phyloP scores from a whole-genome alignment of 2,888 invertebrate species.

The Drosophila macrospina region DNA sequence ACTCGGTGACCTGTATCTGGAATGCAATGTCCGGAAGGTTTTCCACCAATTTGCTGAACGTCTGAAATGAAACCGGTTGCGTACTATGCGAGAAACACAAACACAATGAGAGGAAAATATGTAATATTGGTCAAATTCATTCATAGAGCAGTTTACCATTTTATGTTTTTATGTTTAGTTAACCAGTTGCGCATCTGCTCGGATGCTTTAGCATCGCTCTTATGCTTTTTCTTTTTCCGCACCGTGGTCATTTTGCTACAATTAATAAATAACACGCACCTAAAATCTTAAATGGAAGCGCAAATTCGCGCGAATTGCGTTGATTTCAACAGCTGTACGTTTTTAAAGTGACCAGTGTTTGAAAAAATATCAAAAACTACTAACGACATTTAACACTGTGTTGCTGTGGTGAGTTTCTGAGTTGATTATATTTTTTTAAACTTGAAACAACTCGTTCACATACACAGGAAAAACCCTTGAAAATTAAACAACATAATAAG shows the following conservation, averaged over 20 bases:
- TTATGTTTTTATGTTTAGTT: not conserved
- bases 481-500: too few relatives aligned
- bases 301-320: conserved; percentile 7
- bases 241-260: conserved; percentile 19
- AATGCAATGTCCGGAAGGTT: conserved; percentile 58
- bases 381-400: not conserved
- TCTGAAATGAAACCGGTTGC: conserved; percentile 43
- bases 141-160: conserved; percentile 13
- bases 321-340: not conserved
- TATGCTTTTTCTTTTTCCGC: conserved; percentile 30
- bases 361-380: conserved; percentile 4
- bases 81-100: conserved; percentile 7
- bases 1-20: conserved; percentile 39
- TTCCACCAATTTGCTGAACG: conserved; percentile 33
- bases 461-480: too few relatives aligned
- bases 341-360: conserved; percentile 26
- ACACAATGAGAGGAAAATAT: not conserved
- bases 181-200: conserved; percentile 43
- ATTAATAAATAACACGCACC: not conserved
- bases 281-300: not conserved
- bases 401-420: not conserved
- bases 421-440: not conserved
- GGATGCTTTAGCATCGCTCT: conserved; percentile 9
- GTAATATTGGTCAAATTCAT: not conserved
- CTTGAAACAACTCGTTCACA: not conserved